A percentile compares a stretch with the other conserved stretches of the same genome.
Conservation (phyloP, 2,888 invertebrate species). For the Trichopoda pennipes region DNA sequence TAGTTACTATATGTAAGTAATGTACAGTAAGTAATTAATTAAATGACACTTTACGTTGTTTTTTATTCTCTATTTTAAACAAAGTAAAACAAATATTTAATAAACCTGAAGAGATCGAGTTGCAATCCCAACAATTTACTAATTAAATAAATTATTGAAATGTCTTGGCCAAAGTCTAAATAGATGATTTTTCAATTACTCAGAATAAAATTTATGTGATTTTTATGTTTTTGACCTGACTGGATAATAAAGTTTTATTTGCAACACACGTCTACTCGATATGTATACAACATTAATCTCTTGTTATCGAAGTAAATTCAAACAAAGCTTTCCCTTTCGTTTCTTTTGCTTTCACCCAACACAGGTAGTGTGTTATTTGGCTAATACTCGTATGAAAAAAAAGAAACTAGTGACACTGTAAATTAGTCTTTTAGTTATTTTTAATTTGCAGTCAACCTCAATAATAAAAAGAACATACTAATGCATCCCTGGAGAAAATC, state of each 20-base stretch:
- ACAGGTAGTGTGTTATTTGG: not conserved
- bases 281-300: constrained; percentile 21
- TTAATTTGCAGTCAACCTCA: constrained; percentile 38
- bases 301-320: not conserved
- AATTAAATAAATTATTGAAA: constrained; percentile 68
- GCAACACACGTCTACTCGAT: constrained; percentile 7
- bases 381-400: not conserved
- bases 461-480: constrained; percentile 42
- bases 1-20: too few relatives aligned
- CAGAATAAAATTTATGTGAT: constrained; percentile 53
- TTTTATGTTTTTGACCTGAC: constrained; percentile 4
- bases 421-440: constrained; percentile 52
- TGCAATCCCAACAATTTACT: constrained; percentile 49
- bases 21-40: too few relatives aligned
- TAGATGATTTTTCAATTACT: constrained; percentile 53
- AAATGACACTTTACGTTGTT: too few relatives aligned
- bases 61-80: too few relatives aligned
- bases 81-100: constrained; percentile 37
- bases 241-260: constrained; percentile 12
- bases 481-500: constrained; percentile 62
- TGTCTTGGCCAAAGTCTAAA: constrained; percentile 2
- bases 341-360: not conserved
- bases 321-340: constrained; percentile 1
- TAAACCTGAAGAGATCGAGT: not conserved
- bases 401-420: constrained; percentile 58